Evolutionary conservation across 2,888 invertebrate genomes (phyloP), one percentile per base, ranked within the genome.

Genomic region (Nomada lathburiana): DNA sequence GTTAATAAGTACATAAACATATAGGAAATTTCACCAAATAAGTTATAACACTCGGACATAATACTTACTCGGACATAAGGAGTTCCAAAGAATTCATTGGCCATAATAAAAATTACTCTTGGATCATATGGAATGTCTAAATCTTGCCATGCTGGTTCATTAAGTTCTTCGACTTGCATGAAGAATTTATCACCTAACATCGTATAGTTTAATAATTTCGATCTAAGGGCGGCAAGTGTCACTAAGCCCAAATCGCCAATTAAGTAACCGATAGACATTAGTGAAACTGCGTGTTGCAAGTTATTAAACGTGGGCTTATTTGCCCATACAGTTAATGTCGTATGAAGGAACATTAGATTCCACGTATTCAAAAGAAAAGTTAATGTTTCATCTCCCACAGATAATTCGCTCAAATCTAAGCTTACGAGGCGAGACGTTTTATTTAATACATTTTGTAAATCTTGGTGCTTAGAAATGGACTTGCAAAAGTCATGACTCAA

Each of bases 281-380:
- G 63, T 0, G 92, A 90, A 65, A 93, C 83, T 11, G 86, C 79
- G 59, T 90, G 91, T 26, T 90, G 84, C 9, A 93, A 83, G 67
- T 85, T 76, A 47, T 90, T 89, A 1, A 82, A 50, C 4, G 92
- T 89, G 2, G 89, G 89, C 80, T 91, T 82, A 10, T 83, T 74
- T 13, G 85, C 80, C 93, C 94, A 93, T 26, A 93, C 62, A 11
- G 80, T 86, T 13, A 94, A 52, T 4, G 89, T 80, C 2, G 92
- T 85, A 72, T 94, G 94, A 26, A 94, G 79, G 78, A 93, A 92
- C 87, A 94, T 85, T 18, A 94, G 86, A 87, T 94, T 94, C 90
- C 93, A 92, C 2, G 93, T 82, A 77, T 94, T 94, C 11, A 93
- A 47, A 55, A 93, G 92, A 76, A 94, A 94, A 1, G 91, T 86